A percentile compares a stretch with the other conserved stretches of the same genome.
phyloP scores from a whole-genome alignment of 2,113 vertebrate genomes.

The Dicentrarchus labrax region DNA sequence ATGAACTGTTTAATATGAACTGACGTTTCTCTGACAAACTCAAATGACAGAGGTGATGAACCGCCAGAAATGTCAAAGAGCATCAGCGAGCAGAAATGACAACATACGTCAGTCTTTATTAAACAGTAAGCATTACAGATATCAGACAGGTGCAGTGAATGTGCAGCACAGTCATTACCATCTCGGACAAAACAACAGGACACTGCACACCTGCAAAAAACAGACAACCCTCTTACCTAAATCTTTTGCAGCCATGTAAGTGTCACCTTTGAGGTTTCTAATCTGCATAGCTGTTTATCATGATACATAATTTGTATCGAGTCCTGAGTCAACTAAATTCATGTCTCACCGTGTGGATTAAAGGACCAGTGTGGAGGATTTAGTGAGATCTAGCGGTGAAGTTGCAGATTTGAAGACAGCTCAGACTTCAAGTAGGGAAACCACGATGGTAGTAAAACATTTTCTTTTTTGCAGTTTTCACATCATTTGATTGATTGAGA shows the following conservation, averaged over 20 bases:
- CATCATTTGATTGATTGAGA: neutral
- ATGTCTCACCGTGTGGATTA: no score
- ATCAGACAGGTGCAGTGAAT: constrained; percentile 11
- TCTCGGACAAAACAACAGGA: neutral
- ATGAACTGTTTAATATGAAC: constrained; percentile 1
- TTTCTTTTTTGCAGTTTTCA: neutral
- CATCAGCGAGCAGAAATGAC: constrained; percentile 21
- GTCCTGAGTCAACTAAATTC: no score
- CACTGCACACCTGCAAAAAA: neutral
- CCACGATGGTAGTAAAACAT: no score
- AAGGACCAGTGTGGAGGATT: no score
- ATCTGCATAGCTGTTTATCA: no score
- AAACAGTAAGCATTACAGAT: neutral
- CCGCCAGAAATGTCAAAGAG: constrained; percentile 31
- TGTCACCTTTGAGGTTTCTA: neutral
- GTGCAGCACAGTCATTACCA: neutral
- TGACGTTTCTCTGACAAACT: constrained; percentile 10
- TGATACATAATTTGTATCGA: no score
- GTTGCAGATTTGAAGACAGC: no score
- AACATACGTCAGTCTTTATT: neutral
- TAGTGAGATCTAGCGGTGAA: no score
- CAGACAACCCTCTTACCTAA: neutral
- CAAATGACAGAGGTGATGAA: constrained; percentile 32
- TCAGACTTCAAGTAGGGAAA: no score
- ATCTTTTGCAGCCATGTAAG: neutral